A percentile compares a stretch with the other conserved stretches of the same genome.
Conservation (phyloP, 2,888 invertebrate genomes). For the Penaeus monodon region DNA sequence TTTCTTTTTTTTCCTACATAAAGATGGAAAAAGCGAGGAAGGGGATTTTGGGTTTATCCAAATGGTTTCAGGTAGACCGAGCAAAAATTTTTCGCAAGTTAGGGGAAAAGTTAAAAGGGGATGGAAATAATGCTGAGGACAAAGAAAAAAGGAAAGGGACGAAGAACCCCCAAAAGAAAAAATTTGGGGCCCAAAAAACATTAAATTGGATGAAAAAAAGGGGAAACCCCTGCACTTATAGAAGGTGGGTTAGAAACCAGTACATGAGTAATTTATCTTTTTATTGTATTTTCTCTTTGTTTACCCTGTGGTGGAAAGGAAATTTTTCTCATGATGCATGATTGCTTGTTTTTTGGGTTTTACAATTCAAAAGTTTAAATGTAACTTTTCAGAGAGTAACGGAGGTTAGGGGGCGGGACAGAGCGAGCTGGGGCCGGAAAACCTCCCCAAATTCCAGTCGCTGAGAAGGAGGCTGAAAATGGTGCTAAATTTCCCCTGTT, state of each 20-base stretch:
- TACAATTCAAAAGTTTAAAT: background rate
- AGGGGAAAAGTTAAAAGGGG: constrained; percentile 15
- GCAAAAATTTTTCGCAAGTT: constrained; percentile 19
- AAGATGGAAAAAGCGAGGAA: constrained; percentile 27
- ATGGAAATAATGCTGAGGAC: background rate
- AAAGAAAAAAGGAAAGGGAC: background rate
- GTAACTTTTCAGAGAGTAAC: constrained; percentile 33
- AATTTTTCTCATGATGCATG: too few species aligned
- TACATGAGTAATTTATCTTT: too few species aligned
- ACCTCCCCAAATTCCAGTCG: constrained; percentile 20
- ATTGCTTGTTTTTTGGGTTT: too few species aligned
- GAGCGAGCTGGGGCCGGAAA: background rate
- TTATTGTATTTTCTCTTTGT: too few species aligned
- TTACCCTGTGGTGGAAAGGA: too few species aligned
- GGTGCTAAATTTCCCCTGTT: background rate
- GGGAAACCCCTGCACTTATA: constrained; percentile 40
- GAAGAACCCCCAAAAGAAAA: background rate
- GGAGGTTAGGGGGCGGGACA: constrained; percentile 7
- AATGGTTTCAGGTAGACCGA: constrained; percentile 30
- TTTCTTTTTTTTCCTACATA: background rate
- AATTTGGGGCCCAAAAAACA: background rate
- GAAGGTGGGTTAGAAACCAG: constrained; percentile 18
- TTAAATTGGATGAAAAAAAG: constrained; percentile 44
- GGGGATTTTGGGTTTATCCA: constrained; percentile 44
- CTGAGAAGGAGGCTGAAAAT: background rate